Conservation (phyloP, 2,797 vertebrate genomes). For the Euthynnus affinis region DNA sequence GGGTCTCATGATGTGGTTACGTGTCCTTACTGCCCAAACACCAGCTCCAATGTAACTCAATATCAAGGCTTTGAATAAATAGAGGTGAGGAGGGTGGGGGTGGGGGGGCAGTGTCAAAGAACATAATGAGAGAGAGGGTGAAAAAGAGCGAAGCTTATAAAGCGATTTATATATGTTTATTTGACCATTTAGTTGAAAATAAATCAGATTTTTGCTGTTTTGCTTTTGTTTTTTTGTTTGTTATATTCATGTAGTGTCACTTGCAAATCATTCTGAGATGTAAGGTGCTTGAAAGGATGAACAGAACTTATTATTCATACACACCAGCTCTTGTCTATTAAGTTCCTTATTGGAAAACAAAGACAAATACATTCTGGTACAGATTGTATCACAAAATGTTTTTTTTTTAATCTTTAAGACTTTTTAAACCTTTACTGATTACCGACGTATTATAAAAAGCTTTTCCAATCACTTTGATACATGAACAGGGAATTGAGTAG, state of each 20-base stretch:
- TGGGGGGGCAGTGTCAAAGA: no score
- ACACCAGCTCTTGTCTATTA: not conserved
- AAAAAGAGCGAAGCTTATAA: not conserved
- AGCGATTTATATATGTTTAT: not conserved
- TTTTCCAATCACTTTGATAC: not conserved
- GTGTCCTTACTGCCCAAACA: slow-evolving; percentile 15
- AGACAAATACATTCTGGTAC: not conserved
- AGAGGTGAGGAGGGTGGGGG: not conserved
- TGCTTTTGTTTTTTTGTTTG: no score
- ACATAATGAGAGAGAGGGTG: not conserved
- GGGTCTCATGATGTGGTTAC: not conserved
- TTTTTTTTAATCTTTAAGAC: no score
- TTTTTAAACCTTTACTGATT: not conserved
- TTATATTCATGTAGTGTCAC: no score
- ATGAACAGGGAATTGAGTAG: not conserved
- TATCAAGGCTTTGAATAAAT: slow-evolving; percentile 7
- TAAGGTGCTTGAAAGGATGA: not conserved
- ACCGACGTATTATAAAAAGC: not conserved
- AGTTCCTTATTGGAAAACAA: not conserved
- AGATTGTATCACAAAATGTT: no score
- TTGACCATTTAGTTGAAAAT: not conserved
- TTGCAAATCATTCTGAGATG: not conserved
- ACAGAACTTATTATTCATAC: not conserved
- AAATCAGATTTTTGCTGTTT: no score
- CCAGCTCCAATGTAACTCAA: slow-evolving; percentile 1